Evolutionary conservation across 2,797 vertebrate genomes (phyloP).

Genomic region (Xenops minutus): DNA sequence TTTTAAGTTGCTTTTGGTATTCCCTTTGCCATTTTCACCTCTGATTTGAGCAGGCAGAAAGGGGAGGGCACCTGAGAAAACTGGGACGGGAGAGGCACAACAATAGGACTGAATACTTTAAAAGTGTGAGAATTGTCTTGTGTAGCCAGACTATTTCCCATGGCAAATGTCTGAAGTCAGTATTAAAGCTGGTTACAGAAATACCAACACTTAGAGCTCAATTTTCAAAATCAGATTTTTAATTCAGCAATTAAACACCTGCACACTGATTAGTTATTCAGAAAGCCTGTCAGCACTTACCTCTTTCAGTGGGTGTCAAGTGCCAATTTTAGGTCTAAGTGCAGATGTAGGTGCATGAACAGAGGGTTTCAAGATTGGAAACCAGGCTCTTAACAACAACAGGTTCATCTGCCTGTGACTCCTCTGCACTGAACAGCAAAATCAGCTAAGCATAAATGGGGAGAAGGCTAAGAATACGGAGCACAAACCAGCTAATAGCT

Average conservation of each 20-base stretch:
- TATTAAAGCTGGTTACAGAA: not conserved
- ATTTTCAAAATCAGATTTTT: constrained; percentile 26
- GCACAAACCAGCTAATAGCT: not conserved
- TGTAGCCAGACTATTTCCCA: not conserved
- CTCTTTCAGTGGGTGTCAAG: constrained; percentile 40
- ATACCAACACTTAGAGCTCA: not conserved
- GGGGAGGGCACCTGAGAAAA: not conserved
- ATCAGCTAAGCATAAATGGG: not conserved
- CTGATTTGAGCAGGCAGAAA: not conserved
- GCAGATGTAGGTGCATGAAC: constrained; percentile 14
- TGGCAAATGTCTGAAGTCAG: not conserved
- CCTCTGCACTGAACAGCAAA: not conserved
- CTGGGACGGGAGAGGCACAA: not conserved
- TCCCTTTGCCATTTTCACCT: not conserved
- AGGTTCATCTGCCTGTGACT: not conserved
- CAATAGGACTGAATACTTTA: not conserved
- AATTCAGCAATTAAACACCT: constrained; percentile 55
- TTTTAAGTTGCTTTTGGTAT: not conserved
- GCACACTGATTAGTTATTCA: constrained; percentile 34
- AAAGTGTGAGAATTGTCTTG: not conserved
- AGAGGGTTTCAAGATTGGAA: not conserved
- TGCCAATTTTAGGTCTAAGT: constrained; percentile 43
- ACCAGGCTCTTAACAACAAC: not conserved
- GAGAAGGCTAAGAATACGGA: not conserved
- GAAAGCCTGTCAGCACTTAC: not conserved